Evolutionary conservation across 2,888 invertebrate genomes (phyloP).

Genomic region (Drosophila pullipes): DNA sequence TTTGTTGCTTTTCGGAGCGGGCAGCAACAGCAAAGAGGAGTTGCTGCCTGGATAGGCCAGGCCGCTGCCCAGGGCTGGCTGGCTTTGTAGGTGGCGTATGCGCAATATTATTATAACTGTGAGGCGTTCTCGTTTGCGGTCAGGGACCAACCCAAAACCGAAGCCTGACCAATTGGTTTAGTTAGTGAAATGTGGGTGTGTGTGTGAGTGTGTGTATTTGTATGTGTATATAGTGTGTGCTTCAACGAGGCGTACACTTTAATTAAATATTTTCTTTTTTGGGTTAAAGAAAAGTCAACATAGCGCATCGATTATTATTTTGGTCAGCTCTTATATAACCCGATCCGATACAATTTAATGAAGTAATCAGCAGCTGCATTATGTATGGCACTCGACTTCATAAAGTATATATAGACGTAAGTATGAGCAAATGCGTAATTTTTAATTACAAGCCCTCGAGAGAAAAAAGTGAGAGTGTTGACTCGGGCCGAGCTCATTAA

Average conservation of each 20-base stretch:
- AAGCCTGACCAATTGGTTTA: conserved; percentile 76
- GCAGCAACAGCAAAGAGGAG: conserved; percentile 68
- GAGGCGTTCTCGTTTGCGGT: conserved; percentile 75
- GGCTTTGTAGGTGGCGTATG: conserved; percentile 79
- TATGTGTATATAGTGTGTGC: conserved; percentile 18
- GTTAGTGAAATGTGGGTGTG: conserved; percentile 76
- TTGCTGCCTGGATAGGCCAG: conserved; percentile 45
- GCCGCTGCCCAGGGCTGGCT: conserved; percentile 55
- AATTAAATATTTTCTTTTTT: conserved; percentile 75
- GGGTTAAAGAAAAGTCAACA: conserved; percentile 63
- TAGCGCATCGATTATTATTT: conserved; percentile 21
- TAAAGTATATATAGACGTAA: conserved; percentile 17
- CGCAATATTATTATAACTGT: conserved; percentile 79
- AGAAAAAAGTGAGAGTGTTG: conserved; percentile 62
- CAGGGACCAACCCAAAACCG: conserved; percentile 73
- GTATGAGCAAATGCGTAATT: conserved; percentile 17
- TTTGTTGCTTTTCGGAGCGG: conserved; percentile 23
- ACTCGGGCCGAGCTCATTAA: conserved; percentile 37
- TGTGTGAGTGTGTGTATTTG: neutral
- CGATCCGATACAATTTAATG: conserved; percentile 58
- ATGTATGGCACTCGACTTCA: conserved; percentile 22
- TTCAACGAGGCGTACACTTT: conserved; percentile 71
- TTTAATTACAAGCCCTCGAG: conserved; percentile 55
- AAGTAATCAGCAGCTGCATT: conserved; percentile 57
- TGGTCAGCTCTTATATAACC: conserved; percentile 50